Evolutionary conservation across 2,888 invertebrate species (phyloP), one percentile per base, ranked within the genome.

Genomic region (Callimorpha dominula): DNA sequence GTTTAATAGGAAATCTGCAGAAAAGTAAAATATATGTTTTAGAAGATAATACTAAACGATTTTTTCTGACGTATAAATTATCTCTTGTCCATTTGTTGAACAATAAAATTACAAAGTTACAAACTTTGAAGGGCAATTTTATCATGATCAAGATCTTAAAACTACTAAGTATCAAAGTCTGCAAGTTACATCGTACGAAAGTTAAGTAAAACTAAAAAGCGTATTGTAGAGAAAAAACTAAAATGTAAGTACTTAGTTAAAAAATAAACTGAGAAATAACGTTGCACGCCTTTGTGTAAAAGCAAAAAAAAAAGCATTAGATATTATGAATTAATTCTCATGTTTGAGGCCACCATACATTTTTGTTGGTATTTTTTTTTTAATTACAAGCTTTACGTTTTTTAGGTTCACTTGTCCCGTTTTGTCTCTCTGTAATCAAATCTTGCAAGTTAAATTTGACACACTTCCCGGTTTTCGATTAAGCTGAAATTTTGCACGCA

Each of bases 141-240:
- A 54, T 54, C n/a, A 54, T 54, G 12, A 42, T 67, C 42, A 7
- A 52, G 54, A 42, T 67, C 52, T 42, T 67, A 42, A 66, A n/a
- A 52, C 1, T 42, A 54, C 11, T 0, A 67, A 54, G 40, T 12
- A 40, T 64, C 66, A n/a, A 52, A 50, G 65, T 15, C 8, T 31
- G 17, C 20, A 57, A 57, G 14, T 15, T 60, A 7, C 14, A 14
- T 11, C 20, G 11, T 57, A 7, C 14, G 7, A 6, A 60, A 60
- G 31, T 31, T 14, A 60, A 60, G 60, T 60, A 60, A 60, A 20
- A 57, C 0, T 20, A 11, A 60, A 60, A 31, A 60, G 12, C 11
- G 20, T 31, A 31, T 60, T 60, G 14, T 60, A 46, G 9, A 46
- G 60, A 12, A 14, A 14, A 11, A 57, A 57, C 11, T 57, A 12